Base-by-base conservation (phyloP, 2,888 invertebrate species). In the Hydropsyche betteni region DNA sequence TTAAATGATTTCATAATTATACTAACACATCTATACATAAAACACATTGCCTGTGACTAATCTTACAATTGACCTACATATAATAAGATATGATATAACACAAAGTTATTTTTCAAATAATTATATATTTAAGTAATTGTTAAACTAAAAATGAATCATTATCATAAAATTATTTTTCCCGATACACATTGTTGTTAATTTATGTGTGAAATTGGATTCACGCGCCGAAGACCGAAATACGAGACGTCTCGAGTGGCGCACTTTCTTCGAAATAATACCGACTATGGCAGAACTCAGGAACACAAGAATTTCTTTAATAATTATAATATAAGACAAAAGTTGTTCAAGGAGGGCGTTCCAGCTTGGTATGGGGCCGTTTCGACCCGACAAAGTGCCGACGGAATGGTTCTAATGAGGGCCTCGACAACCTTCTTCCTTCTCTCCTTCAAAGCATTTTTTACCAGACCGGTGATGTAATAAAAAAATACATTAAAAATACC, bases 401-500 rank as follows among this genome's bases (percentile, higher is more conserved):
- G 73, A 51, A 68, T 69, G 71, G 68, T 64, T 55, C 75, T 78
- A 75, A 78, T 76, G 78, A 78, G 73, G 74, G 72, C 44, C 50
- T 44, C 69, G 74, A 58, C 71, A 34, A 51, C 70, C 69, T 51
- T 72, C 44, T 75, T 55, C 44, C 70, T 55, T 34, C 58, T 34
- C 52, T 78, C 70, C 36, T 36, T 64, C 76, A 76, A 76, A 78
- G 78, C 68, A 58, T 78, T 76, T 78, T 78, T 74, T 44, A 24
- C 34, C 68, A 24, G 44, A 44, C 1, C 51, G 52, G 71, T 75
- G 74, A 73, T 77, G 73, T 74, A 77, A 77, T 77, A 77, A 77
- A 74, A 75, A 75, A 77, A 77, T 74, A 75, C 75, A 77, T 77
- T 77, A 77, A 77, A 77, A 77, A 70, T 75, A 61, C 77, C 77